Evolutionary conservation across 2,113 vertebrate species (phyloP).

Genomic region (Cryptoleucopteryx plumbea): DNA sequence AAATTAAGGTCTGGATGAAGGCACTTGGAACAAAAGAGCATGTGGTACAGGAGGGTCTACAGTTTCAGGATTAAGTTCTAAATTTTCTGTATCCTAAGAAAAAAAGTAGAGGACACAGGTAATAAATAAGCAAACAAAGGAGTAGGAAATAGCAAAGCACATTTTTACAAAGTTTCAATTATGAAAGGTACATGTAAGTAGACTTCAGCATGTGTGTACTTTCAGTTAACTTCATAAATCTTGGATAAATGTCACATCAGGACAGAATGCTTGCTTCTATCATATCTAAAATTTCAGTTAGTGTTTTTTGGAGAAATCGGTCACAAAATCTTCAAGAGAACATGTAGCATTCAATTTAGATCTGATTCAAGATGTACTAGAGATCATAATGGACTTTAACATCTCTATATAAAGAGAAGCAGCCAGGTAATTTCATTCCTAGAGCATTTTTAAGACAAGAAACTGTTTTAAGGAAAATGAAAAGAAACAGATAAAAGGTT

Average conservation of each 20-base stretch:
- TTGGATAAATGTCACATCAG: background rate
- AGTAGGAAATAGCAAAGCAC: background rate
- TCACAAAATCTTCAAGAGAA: background rate
- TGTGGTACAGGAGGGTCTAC: background rate
- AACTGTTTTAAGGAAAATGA: background rate
- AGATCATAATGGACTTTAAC: background rate
- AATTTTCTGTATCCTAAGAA: background rate
- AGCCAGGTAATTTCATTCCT: background rate
- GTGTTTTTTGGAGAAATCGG: background rate
- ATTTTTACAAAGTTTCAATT: background rate
- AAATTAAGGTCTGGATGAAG: background rate
- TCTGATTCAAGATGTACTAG: background rate
- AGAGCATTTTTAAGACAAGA: background rate
- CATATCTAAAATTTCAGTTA: background rate
- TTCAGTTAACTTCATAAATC: background rate
- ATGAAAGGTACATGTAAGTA: background rate
- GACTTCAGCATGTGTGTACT: background rate
- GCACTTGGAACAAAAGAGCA: background rate
- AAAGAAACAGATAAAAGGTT: background rate
- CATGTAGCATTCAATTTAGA: background rate
- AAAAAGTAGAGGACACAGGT: background rate
- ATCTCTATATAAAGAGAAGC: background rate
- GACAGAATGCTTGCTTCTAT: background rate
- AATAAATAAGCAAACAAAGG: background rate
- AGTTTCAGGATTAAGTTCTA: background rate